Conservation (phyloP, 1,140 invertebrate genomes). For the Bombus haemorrhoidalis region DNA sequence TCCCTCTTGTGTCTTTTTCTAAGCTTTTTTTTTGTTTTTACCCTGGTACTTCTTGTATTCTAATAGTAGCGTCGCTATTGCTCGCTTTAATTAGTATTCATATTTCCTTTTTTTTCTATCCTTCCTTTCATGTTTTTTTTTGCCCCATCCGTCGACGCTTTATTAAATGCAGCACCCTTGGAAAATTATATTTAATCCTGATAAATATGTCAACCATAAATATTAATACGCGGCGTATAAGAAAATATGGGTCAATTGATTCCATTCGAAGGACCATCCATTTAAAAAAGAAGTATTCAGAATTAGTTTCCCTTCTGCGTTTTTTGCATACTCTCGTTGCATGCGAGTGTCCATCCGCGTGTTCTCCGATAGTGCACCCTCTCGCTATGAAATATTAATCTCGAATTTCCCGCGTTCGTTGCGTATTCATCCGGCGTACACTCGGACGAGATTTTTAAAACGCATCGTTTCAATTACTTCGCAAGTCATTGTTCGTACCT, state of each 20-base stretch:
- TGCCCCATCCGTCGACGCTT: neutral
- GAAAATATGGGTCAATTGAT: slow-evolving; percentile 40
- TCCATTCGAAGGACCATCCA: neutral
- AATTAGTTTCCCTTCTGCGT: neutral
- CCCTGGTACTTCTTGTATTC: slow-evolving; percentile 8
- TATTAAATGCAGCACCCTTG: slow-evolving; percentile 31
- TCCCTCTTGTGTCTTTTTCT: neutral
- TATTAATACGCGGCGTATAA: slow-evolving; percentile 22
- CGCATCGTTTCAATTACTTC: neutral
- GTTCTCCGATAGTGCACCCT: neutral
- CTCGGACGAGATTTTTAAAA: neutral
- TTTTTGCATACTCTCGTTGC: neutral
- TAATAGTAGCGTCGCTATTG: slow-evolving; percentile 21
- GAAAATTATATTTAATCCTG: slow-evolving; percentile 25
- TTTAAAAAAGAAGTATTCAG: neutral
- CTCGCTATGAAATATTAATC: slow-evolving; percentile 18
- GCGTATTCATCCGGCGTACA: neutral
- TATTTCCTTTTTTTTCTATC: neutral
- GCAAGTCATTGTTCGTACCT: neutral
- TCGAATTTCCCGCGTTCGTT: neutral
- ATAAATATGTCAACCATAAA: slow-evolving; percentile 29
- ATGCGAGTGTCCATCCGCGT: neutral
- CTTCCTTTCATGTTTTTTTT: neutral
- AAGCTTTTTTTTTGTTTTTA: neutral
- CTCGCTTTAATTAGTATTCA: slow-evolving; percentile 45